Evolutionary conservation across 2,797 vertebrate species (phyloP).

Genomic region (Monodelphis domestica): DNA sequence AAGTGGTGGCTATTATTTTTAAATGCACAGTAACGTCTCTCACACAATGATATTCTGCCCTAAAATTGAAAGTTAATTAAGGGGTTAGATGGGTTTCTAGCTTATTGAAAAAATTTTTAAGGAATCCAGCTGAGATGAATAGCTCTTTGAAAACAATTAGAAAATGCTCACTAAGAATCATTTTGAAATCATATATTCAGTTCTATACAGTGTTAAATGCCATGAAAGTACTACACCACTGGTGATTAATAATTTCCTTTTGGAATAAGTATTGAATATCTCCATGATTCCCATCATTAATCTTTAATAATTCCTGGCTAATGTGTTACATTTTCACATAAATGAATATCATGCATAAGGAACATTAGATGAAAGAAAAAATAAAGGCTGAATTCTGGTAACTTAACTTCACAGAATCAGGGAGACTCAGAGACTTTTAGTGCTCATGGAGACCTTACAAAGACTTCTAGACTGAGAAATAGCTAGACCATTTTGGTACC

Average conservation of each 20-base stretch:
- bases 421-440: background rate
- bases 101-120: slow-evolving; percentile 17
- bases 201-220: slow-evolving; percentile 13
- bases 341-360: slow-evolving; percentile 30
- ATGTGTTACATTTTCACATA: slow-evolving; percentile 47
- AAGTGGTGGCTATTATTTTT: background rate
- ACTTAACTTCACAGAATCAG: slow-evolving; percentile 23
- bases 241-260: slow-evolving; percentile 55
- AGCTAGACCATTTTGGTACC: background rate
- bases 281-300: slow-evolving; percentile 8
- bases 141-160: slow-evolving; percentile 57
- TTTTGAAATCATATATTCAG: slow-evolving; percentile 31
- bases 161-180: slow-evolving; percentile 25
- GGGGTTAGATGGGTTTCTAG: slow-evolving; percentile 19
- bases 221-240: slow-evolving; percentile 18
- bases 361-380: slow-evolving; percentile 26
- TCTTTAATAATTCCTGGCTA: slow-evolving; percentile 42
- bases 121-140: slow-evolving; percentile 41
- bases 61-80: slow-evolving; percentile 32
- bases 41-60: background rate
- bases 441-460: background rate
- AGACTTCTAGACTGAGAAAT: background rate
- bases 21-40: background rate
- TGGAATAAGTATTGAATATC: slow-evolving; percentile 49
- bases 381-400: background rate